Evolutionary conservation across 1,140 invertebrate genomes (phyloP).

Genomic region (Heliconius himera): DNA sequence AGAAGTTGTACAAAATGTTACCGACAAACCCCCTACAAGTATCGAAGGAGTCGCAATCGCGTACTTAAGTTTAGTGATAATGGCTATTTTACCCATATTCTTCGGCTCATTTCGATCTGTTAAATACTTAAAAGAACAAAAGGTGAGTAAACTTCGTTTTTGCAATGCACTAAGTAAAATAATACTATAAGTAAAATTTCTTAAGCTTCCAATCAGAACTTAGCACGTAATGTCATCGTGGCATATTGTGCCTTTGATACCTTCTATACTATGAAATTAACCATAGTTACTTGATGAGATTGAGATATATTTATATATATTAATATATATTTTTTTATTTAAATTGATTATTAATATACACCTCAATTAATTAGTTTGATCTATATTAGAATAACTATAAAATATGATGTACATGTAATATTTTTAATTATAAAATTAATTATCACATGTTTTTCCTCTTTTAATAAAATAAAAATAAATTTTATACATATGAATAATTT

Average conservation of each 20-base stretch:
- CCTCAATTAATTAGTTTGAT: background rate
- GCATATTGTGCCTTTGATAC: slow-evolving; percentile 24
- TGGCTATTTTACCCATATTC: slow-evolving; percentile 98
- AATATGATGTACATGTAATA: background rate
- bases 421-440: background rate
- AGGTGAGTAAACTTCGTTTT: slow-evolving; percentile 83
- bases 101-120: slow-evolving; percentile 97
- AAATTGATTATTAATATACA: background rate
- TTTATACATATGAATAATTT: too few relatives aligned
- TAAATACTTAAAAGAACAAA: slow-evolving; percentile 95
- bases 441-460: background rate
- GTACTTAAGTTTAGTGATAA: slow-evolving; percentile 95
- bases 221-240: slow-evolving; percentile 37
- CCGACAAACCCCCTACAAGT: slow-evolving; percentile 88
- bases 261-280: background rate
- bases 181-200: background rate
- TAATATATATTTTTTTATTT: background rate
- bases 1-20: slow-evolving; percentile 79
- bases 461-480: background rate
- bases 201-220: slow-evolving; percentile 29
- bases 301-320: background rate
- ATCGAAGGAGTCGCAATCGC: slow-evolving; percentile 97
- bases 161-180: background rate
- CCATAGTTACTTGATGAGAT: background rate
- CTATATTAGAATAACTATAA: background rate